Percentiles rank a stretch among this genome's conserved stretches.
phyloP scores from a whole-genome alignment of 2,797 vertebrate species.

The Oreochromis mossambicus region DNA sequence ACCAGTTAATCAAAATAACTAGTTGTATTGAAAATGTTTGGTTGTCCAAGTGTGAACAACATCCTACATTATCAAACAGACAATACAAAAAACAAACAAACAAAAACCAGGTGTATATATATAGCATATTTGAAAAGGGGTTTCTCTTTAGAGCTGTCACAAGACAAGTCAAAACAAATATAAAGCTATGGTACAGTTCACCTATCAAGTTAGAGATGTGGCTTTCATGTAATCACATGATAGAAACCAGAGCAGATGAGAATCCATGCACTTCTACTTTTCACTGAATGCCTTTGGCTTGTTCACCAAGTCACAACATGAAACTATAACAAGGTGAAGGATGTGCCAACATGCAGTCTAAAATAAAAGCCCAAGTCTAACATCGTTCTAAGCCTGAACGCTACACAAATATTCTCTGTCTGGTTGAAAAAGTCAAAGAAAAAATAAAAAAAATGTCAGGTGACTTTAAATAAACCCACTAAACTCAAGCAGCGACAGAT shows the following conservation, averaged over 20 bases:
- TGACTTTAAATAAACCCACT: neutral
- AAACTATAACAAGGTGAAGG: slow-evolving; percentile 14
- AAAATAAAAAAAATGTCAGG: neutral
- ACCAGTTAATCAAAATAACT: neutral
- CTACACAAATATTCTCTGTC: neutral
- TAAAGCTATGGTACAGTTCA: neutral
- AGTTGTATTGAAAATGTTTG: neutral
- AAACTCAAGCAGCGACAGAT: slow-evolving; percentile 24
- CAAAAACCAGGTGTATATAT: neutral
- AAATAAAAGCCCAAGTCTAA: neutral
- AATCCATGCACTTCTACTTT: slow-evolving; percentile 25
- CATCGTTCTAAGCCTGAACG: neutral
- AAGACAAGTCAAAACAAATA: neutral
- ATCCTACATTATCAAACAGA: neutral
- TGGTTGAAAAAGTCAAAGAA: neutral
- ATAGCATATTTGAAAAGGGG: neutral
- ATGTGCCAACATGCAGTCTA: slow-evolving; percentile 47
- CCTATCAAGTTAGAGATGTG: neutral
- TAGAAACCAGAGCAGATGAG: neutral
- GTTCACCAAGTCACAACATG: slow-evolving; percentile 7
- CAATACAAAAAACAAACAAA: neutral
- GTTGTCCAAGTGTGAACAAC: accelerated
- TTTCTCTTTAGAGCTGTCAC: neutral
- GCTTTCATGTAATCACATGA: neutral
- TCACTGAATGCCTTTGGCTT: neutral